Conservation (phyloP, 1,140 invertebrate species). For the Mylabris phalerata region DNA sequence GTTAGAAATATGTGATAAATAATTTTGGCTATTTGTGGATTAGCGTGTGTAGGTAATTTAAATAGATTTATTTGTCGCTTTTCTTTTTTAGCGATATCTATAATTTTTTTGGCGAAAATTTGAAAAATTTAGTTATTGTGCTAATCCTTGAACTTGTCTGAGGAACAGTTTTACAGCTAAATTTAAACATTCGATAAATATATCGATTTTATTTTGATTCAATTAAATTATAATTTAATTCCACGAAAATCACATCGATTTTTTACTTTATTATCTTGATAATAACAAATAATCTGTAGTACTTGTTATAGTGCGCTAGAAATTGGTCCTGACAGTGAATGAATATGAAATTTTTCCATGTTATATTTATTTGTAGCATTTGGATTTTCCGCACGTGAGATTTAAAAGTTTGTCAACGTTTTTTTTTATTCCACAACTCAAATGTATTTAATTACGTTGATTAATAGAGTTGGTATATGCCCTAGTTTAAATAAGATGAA, state of each 20-base stretch:
- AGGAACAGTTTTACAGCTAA: slow-evolving; percentile 9
- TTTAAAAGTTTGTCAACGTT: too few relatives aligned
- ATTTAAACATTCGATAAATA: background rate
- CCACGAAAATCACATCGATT: background rate
- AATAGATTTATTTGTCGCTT: background rate
- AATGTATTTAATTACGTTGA: too few relatives aligned
- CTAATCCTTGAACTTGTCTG: slow-evolving; percentile 13
- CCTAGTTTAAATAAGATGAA: too few relatives aligned
- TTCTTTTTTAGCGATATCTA: background rate
- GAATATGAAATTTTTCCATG: background rate
- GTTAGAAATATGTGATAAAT: background rate
- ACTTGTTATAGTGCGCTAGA: background rate
- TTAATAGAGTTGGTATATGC: too few relatives aligned
- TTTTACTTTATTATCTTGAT: background rate
- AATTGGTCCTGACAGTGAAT: background rate
- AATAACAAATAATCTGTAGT: background rate
- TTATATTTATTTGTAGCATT: background rate
- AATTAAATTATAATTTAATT: background rate
- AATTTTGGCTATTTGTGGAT: background rate
- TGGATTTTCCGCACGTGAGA: too few relatives aligned
- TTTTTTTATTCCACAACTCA: too few relatives aligned
- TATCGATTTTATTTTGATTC: background rate
- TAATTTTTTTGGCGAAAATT: background rate
- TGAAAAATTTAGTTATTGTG: background rate
- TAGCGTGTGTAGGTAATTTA: background rate